Evolutionary conservation across 2,113 vertebrate genomes (phyloP), one percentile per base, ranked within the genome.

Genomic region (Gymnobelideus leadbeateri): DNA sequence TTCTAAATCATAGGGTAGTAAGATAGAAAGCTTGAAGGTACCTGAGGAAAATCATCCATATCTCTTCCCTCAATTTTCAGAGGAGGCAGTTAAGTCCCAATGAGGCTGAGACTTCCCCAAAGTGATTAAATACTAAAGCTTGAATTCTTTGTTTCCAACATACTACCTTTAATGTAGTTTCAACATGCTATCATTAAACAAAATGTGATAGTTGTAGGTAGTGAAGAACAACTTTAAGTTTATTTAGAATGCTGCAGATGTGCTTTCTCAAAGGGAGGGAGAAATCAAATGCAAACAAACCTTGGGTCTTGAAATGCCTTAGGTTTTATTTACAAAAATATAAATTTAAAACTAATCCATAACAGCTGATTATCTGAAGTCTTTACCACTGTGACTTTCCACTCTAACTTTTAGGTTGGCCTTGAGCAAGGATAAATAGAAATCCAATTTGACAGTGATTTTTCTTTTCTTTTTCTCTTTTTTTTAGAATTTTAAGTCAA

Each of bases 271-370:
- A 57, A 57, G 47, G 10, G 9, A 9, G 51, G 93, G 57, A 68
- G 51, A 91, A 94, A 54, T 91, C 92, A 49, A 94, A 95, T 91
- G 47, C 3, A 61, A 96, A 91, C 52, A 49, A 89, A 2, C 77
- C 2, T 24, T 93, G 49, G 92, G 8, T 28, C 31, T 55, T 57
- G 89, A 68, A 55, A 91, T 49, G 54, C 25, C 90, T 90, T 92
- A 51, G 50, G 28, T 90, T 95, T 91, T 68, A 52, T 94, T 92
- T 97, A 94, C 93, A 55, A 61, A 89, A 96, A 96, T 11, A 28
- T 0, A 23, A 11, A 91, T 94, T 93, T 94, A 46, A 46, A 96
- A 57, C 26, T 28, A 28, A 61, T 61, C 26, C 28, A 31, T 61
- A 31, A 31, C 25, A 57, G 26, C 55, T 57, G 93, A 61, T 93